phyloP scores from a whole-genome alignment of 1,140 invertebrate genomes.

The Ditylenchus dipsaci region DNA sequence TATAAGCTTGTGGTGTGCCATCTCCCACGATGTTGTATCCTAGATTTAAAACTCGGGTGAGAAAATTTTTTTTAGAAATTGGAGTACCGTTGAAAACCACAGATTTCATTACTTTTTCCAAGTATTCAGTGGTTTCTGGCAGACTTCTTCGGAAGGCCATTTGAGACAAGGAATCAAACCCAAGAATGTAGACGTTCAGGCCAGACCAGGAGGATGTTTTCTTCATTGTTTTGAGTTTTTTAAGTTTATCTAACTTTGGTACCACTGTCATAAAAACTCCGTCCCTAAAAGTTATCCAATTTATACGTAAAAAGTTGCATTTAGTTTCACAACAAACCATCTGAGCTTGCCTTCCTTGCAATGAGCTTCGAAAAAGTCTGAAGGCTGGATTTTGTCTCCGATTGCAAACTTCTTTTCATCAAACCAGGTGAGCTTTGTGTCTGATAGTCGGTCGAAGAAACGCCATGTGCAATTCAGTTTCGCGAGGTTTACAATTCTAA shows the following conservation, averaged over 20 bases:
- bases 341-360: not conserved
- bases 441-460: constrained; percentile 27
- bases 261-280: constrained; percentile 15
- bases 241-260: constrained; percentile 3
- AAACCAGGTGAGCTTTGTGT: constrained; percentile 28
- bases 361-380: not conserved
- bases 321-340: constrained; percentile 1
- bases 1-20: constrained; percentile 83
- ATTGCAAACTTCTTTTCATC: constrained; percentile 8
- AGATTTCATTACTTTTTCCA: constrained; percentile 75
- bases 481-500: not conserved
- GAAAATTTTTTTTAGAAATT: not conserved
- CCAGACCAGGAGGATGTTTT: constrained; percentile 57
- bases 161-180: constrained; percentile 81
- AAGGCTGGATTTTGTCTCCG: constrained; percentile 2
- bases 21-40: constrained; percentile 73
- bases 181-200: constrained; percentile 79
- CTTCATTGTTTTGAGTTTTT: constrained; percentile 2
- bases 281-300: constrained; percentile 6
- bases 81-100: constrained; percentile 47
- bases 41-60: not conserved
- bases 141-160: constrained; percentile 80
- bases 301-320: not conserved
- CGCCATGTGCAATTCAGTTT: constrained; percentile 25
- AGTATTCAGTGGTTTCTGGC: constrained; percentile 73